Conservation (phyloP, 2,113 vertebrate genomes). For the Campylorhamphus procurvoides region DNA sequence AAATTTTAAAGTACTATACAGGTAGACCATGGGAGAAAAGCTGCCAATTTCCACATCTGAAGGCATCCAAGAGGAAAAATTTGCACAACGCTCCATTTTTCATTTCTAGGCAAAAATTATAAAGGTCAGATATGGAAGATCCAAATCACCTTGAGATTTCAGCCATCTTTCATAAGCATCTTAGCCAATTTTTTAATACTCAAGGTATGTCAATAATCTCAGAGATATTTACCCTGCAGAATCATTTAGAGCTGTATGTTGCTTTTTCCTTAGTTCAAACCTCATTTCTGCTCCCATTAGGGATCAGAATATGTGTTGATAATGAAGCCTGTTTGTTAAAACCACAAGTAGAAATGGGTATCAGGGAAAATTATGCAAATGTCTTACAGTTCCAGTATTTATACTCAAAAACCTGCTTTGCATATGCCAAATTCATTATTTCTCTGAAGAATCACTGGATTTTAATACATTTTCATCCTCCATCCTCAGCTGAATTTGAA, state of each 20-base stretch:
- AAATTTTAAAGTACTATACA: not conserved
- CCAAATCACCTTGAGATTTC: not conserved
- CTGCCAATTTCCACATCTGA: not conserved
- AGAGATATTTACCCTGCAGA: not conserved
- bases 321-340: not conserved
- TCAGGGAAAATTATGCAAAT: not conserved
- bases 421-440: not conserved
- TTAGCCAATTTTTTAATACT: not conserved
- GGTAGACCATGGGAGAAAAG: not conserved
- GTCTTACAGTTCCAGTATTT: not conserved
- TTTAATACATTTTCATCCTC: constrained; percentile 4
- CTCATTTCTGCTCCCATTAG: not conserved
- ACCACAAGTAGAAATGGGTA: not conserved
- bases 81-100: not conserved
- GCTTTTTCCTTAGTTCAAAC: not conserved
- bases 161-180: not conserved
- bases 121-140: not conserved
- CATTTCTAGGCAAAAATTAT: not conserved
- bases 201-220: not conserved
- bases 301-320: not conserved
- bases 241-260: not conserved
- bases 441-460: not conserved
- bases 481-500: not conserved
- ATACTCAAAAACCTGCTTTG: not conserved
- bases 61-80: not conserved